Base-by-base conservation (phyloP, 2,888 invertebrate genomes). In the Helicoverpa assulta region DNA sequence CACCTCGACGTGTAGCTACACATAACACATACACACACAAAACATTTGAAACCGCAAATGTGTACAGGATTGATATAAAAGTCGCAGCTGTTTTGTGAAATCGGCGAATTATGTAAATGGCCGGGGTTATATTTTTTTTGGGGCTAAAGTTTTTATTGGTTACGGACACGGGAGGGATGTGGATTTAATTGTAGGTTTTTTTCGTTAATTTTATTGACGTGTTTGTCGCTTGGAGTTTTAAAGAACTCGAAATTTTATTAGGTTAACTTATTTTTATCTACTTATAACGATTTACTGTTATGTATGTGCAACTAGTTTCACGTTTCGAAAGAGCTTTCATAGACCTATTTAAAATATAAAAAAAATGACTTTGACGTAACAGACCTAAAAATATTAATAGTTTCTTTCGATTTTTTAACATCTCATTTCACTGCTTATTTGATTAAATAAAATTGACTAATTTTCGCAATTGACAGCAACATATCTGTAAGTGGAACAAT, bases 91-190 rank as follows among this genome's bases (percentile, higher is more conserved):
- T 70, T 71, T 72, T 66, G 73, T 71, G 74, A 83, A 82, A 80
- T 80, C 78, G 77, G 78, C 75, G 78, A 84, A 82, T 82, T 82
- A 79, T 78, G 80, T 67, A 79, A 84, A 81, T 78, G 70, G 58
- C 75, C 26, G 53, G 62, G 47, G 40, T 18, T 61, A 67, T 54
- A 67, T 67, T 63, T 76, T 67, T 68, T 59, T 26, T 1, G 26
- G 26, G 50, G 58, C 67, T 51, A 33, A 65, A 68, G 18, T 67
- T 75, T 77, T 77, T 78, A 83, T 81, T 76, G 80, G 78, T 67
- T 63, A 62, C 67, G 67, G 55, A 73, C 67, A 68, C 60, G 75
- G 68, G 53, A 14, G 33, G 4, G 26, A 26, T 26, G 40, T 40
- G 40, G 60, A 63, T 80, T 33, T 78, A 82, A 80, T 78, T 76